Conservation (phyloP, 2,113 vertebrate genomes). For the Sinocyclocheilus rhinocerous region DNA sequence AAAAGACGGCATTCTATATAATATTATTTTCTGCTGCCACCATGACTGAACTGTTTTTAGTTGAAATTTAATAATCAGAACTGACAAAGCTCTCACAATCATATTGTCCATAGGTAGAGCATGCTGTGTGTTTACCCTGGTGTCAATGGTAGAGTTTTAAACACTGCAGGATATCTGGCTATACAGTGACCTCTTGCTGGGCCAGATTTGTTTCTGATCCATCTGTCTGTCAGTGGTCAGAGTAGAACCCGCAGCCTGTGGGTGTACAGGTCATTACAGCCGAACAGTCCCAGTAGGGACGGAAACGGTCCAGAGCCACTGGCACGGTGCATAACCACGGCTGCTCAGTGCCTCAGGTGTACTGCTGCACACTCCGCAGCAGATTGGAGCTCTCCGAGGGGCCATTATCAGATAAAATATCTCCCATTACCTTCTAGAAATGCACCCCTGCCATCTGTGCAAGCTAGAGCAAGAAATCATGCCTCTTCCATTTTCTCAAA, state of each 20-base stretch:
- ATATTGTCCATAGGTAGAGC: neutral
- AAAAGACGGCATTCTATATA: neutral
- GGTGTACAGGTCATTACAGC: conserved; percentile 1
- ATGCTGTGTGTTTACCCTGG: conserved; percentile 8
- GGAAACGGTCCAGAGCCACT: neutral
- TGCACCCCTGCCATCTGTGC: neutral
- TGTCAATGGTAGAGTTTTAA: neutral
- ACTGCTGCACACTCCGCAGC: conserved; percentile 17
- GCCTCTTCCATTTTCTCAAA: conserved; percentile 25
- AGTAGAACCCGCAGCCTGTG: neutral
- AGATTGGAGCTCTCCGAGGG: conserved; percentile 15
- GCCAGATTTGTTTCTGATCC: conserved; percentile 1
- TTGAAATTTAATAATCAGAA: neutral
- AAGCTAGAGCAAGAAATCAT: neutral
- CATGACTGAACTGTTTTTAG: neutral
- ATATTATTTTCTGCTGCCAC: neutral
- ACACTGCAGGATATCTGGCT: neutral
- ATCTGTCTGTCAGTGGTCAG: conserved; percentile 29
- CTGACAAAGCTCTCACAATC: neutral
- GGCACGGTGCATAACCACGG: conserved; percentile 3
- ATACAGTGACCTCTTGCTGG: neutral
- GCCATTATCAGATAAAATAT: conserved; percentile 33
- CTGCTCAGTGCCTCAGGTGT: conserved; percentile 18
- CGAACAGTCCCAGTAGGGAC: neutral
- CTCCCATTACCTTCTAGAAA: conserved; percentile 18